phyloP scores from a whole-genome alignment of 2,888 invertebrate genomes.

The Diadegma fenestrale region DNA sequence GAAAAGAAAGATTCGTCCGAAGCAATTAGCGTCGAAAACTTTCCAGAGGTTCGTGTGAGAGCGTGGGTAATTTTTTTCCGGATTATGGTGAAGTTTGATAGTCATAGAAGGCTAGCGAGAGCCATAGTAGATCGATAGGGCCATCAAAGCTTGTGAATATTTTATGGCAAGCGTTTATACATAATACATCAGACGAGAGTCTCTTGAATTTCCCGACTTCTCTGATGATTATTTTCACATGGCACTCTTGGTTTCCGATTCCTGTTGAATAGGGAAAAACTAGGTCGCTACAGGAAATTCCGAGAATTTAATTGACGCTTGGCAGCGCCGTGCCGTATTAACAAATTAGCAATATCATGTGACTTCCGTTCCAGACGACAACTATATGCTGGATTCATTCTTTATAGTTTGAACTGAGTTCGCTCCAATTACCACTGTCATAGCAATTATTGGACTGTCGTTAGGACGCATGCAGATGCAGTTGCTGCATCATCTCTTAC shows the following conservation, averaged over 20 bases:
- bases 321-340: too few species aligned
- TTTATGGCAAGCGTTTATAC: constrained; percentile 27
- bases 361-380: too few species aligned
- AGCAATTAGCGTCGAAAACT: constrained; percentile 23
- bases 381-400: too few species aligned
- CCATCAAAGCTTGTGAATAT: constrained; percentile 29
- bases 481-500: too few species aligned
- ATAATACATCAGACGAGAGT: constrained; percentile 49
- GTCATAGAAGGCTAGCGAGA: constrained; percentile 32
- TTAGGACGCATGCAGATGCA: too few species aligned
- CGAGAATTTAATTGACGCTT: too few species aligned
- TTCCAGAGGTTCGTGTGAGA: constrained; percentile 8
- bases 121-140: constrained; percentile 40
- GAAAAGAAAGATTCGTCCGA: constrained; percentile 9
- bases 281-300: too few species aligned
- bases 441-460: too few species aligned
- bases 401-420: too few species aligned
- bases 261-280: too few species aligned
- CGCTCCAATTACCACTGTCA: too few species aligned
- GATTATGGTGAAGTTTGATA: background rate
- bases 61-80: background rate
- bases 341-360: too few species aligned
- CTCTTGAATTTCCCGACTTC: constrained; percentile 31
- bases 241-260: background rate
- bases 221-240: constrained; percentile 47